Conservation (phyloP, 2,888 invertebrate species). For the Neuroscelio doddi region DNA sequence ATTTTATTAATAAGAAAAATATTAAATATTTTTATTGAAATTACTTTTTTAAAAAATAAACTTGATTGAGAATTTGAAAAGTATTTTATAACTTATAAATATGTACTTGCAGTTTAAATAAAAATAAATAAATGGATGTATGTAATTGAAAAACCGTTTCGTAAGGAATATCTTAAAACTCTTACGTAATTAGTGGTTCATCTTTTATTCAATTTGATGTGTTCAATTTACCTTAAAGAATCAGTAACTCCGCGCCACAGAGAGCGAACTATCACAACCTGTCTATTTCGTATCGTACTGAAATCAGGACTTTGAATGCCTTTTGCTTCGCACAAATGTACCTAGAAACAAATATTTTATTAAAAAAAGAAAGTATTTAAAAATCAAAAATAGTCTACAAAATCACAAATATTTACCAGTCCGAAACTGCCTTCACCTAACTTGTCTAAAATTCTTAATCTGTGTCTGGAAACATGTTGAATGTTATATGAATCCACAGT, state of each 20-base stretch:
- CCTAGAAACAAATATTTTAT: constrained; percentile 66
- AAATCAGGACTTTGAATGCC: constrained; percentile 76
- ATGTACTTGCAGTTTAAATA: no score
- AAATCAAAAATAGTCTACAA: no score
- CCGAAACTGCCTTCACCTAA: constrained; percentile 92
- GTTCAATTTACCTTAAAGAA: constrained; percentile 75
- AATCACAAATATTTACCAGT: constrained; percentile 78
- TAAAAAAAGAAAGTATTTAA: no score
- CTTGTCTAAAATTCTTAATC: constrained; percentile 87
- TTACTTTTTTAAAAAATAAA: no score
- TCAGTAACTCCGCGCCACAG: constrained; percentile 82
- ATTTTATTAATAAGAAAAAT: no score
- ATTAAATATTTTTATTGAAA: no score
- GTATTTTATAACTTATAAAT: no score
- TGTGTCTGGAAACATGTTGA: constrained; percentile 82
- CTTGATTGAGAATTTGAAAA: no score
- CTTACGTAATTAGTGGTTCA: no score
- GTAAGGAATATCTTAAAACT: no score
- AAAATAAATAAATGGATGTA: no score
- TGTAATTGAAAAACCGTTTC: no score
- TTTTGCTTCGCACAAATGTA: constrained; percentile 85
- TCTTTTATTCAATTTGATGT: neutral
- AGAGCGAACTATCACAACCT: constrained; percentile 83
- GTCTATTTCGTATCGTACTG: constrained; percentile 78
- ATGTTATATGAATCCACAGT: constrained; percentile 59